phyloP scores from a whole-genome alignment of 2,888 invertebrate species.

The Ctenicera cuprea region DNA sequence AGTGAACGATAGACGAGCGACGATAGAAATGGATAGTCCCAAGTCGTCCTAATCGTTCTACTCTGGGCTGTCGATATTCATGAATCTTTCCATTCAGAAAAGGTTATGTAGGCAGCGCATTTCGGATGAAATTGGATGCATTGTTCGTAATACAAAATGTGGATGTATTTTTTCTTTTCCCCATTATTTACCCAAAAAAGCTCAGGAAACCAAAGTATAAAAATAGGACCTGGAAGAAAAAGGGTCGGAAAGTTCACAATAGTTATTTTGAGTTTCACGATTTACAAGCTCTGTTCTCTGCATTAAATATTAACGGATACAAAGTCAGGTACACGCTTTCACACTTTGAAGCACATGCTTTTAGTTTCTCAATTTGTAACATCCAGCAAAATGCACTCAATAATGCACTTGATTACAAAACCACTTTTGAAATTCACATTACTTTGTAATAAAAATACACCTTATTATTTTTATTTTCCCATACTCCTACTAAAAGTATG shows the following conservation, averaged over 20 bases:
- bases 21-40: conserved; percentile 32
- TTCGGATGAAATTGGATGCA: conserved; percentile 34
- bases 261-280: conserved; percentile 27
- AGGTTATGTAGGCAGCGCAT: conserved; percentile 37
- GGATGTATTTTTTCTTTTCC: conserved; percentile 32
- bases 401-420: conserved; percentile 17
- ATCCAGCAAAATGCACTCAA: conserved; percentile 30
- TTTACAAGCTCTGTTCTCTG: conserved; percentile 40
- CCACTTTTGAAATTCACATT: not conserved
- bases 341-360: conserved; percentile 46
- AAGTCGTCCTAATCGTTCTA: conserved; percentile 44
- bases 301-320: conserved; percentile 47
- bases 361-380: conserved; percentile 28
- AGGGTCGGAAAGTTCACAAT: conserved; percentile 11
- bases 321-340: conserved; percentile 43
- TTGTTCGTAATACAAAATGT: conserved; percentile 38
- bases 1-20: conserved; percentile 21
- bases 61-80: conserved; percentile 47
- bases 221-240: conserved; percentile 8
- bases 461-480: too few relatives aligned
- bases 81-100: conserved; percentile 43
- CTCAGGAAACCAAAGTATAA: conserved; percentile 4
- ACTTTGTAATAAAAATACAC: not conserved
- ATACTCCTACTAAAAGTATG: too few relatives aligned
- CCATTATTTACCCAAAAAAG: conserved; percentile 25